Evolutionary conservation across 2,797 vertebrate species (phyloP).

Genomic region (Halcyon smyrnensis): DNA sequence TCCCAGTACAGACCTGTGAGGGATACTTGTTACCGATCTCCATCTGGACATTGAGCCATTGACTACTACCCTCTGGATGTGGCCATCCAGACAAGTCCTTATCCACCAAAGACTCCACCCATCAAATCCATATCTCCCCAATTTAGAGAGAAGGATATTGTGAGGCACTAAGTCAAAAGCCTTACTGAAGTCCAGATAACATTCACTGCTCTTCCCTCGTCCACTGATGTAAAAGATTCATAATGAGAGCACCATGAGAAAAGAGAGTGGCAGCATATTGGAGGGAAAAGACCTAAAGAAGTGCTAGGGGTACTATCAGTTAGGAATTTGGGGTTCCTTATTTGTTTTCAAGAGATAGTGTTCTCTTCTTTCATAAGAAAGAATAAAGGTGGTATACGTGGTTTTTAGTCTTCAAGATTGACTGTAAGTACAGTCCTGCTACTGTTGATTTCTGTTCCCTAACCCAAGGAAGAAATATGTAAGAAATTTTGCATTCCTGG

Average conservation of each 20-base stretch:
- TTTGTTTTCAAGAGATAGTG: neutral
- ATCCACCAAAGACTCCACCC: too few species aligned
- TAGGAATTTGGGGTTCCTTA: accelerated
- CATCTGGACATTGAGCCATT: too few species aligned
- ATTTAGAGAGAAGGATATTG: too few species aligned
- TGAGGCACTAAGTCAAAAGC: neutral
- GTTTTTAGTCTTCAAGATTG: neutral
- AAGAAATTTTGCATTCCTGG: neutral
- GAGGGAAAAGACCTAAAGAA: neutral
- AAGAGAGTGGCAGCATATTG: neutral
- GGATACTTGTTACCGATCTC: too few species aligned
- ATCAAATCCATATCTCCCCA: too few species aligned
- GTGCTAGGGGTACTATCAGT: neutral
- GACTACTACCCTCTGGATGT: too few species aligned
- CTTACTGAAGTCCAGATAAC: neutral
- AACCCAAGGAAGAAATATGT: neutral
- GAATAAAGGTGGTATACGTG: neutral
- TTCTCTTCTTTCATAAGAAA: neutral
- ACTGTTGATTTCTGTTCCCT: neutral
- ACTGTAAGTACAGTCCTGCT: neutral
- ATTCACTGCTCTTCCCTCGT: neutral
- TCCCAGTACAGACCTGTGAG: too few species aligned
- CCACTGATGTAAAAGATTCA: neutral
- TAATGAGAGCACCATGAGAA: neutral
- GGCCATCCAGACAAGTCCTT: too few species aligned